Percentiles rank a stretch among this genome's conserved stretches.
These are phyloP conservation scores for Clarias magur DNA, from an alignment of 2,113 vertebrate species.

Conservation along the genomic window DNA sequence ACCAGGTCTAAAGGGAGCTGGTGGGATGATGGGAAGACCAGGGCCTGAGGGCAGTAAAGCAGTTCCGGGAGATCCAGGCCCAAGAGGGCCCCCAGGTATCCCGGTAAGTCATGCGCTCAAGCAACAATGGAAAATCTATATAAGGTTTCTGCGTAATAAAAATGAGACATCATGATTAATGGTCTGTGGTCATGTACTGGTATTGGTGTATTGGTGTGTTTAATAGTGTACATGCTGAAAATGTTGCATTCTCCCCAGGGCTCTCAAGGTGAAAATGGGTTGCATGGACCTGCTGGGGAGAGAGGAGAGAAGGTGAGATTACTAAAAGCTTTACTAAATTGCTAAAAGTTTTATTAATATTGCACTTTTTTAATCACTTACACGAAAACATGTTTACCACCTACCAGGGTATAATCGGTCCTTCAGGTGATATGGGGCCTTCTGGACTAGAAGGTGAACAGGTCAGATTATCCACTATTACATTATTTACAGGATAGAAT, in stretches of 20 bases:
- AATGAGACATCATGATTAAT: background rate
- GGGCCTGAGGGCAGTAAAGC: conserved; percentile 76
- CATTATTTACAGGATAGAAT: background rate
- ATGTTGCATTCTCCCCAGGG: conserved; percentile 68
- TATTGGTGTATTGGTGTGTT: background rate
- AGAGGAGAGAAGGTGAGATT: conserved; percentile 79
- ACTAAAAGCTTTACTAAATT: background rate
- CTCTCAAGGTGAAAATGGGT: conserved; percentile 67
- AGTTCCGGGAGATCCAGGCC: conserved; percentile 67
- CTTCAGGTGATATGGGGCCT: conserved; percentile 63
- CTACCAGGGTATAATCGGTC: conserved; percentile 66
- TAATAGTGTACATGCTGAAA: conserved; percentile 5
- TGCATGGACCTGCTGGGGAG: conserved; percentile 69
- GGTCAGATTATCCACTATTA: conserved; percentile 57
- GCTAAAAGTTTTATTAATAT: background rate
- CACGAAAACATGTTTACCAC: conserved; percentile 6
- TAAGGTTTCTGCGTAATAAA: background rate
- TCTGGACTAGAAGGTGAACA: conserved; percentile 68
- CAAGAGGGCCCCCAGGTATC: conserved; percentile 72
- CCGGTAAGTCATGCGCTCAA: conserved; percentile 72
- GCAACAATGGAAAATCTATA: conserved; percentile 6
- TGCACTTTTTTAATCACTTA: conserved; percentile 12
- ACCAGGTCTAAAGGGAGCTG: conserved; percentile 69
- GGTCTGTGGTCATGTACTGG: background rate
- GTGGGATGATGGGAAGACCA: conserved; percentile 72